Base-by-base conservation (phyloP, 2,797 vertebrate genomes). In the Molossus alvarezi region DNA sequence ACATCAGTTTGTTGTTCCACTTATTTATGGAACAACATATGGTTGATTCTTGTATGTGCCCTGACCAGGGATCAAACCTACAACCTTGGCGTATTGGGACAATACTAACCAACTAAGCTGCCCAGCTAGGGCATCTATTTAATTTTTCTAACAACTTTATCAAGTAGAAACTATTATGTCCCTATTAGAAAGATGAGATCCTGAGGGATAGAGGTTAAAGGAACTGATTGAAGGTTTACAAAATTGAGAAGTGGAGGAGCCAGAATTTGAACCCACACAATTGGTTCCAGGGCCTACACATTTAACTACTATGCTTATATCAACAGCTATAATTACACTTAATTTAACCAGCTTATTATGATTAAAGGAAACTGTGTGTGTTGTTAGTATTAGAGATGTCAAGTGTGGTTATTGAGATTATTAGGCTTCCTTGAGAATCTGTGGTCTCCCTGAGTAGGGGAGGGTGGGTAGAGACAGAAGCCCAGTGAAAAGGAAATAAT, bases 131-230 rank as follows among this genome's bases (percentile, higher is more conserved):
- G n/a, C 65, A 69, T 9, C 14, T 88, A 23, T 76, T 57, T 85
- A 77, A 72, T 81, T 58, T 23, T 73, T 85, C 27, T 41, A 71
- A 94, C 25, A 94, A 27, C 92, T 76, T 25, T 69, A 1, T 65
- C 51, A 82, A 45, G 15, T 82, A 88, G 69, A 18, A 91, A 86
- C n/a, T 82, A 14, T 86, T 82, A 67, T 73, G 60, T 91, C 55
- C 45, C 29, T 48, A 12, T 87, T 94, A 71, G 57, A 93, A 95
- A 77, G 69, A 72, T 90, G 71, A 79, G 57, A 73, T 94, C 23
- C 79, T 60, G n/a, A 76, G 45, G 33, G 69, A 90, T 7, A 37
- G 41, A 91, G 9, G 3, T 89, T 86, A 89, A 92, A 89, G 62
- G 41, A 90, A 58, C 17, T 64, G 67, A 15, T 53, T 89, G 62